Evolutionary conservation across 2,797 vertebrate genomes (phyloP).

Genomic region (Betta splendens): DNA sequence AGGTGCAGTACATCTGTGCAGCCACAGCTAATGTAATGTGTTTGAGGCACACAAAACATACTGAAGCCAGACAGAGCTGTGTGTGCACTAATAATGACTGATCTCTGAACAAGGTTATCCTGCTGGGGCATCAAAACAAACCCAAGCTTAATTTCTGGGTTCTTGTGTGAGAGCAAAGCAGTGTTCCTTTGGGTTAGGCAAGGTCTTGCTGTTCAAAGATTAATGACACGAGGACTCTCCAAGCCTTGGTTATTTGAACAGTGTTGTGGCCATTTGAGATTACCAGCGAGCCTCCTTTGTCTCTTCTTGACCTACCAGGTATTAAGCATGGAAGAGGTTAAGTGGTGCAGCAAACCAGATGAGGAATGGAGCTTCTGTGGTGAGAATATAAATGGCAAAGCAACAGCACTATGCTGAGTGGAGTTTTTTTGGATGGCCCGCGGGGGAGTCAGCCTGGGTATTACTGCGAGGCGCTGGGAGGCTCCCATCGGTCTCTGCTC

Average conservation of each 20-base stretch:
- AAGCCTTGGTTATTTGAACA: conserved; percentile 23
- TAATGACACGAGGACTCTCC: conserved; percentile 32
- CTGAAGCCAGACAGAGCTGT: not conserved
- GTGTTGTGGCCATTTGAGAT: conserved; percentile 36
- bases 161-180: conserved; percentile 14
- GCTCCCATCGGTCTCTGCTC: conserved; percentile 43
- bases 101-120: conserved; percentile 5
- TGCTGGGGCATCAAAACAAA: conserved; percentile 13
- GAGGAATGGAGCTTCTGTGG: conserved; percentile 20
- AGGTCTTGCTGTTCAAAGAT: conserved; percentile 39
- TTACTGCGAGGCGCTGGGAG: conserved; percentile 32
- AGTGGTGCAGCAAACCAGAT: conserved; percentile 30
- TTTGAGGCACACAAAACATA: conserved; percentile 1
- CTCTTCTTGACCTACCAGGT: conserved; percentile 10
- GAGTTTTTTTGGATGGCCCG: conserved; percentile 28
- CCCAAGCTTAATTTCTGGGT: not conserved
- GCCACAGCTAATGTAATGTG: not conserved
- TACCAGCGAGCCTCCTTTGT: conserved; percentile 17
- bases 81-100: conserved; percentile 12
- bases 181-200: conserved; percentile 13
- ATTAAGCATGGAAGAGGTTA: conserved; percentile 48
- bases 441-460: conserved; percentile 44
- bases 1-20: not conserved
- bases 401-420: conserved; percentile 33
- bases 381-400: conserved; percentile 46